Evolutionary conservation across 2,888 invertebrate genomes (phyloP), one percentile per base, ranked within the genome.

Genomic region (Drosophila anceps): DNA sequence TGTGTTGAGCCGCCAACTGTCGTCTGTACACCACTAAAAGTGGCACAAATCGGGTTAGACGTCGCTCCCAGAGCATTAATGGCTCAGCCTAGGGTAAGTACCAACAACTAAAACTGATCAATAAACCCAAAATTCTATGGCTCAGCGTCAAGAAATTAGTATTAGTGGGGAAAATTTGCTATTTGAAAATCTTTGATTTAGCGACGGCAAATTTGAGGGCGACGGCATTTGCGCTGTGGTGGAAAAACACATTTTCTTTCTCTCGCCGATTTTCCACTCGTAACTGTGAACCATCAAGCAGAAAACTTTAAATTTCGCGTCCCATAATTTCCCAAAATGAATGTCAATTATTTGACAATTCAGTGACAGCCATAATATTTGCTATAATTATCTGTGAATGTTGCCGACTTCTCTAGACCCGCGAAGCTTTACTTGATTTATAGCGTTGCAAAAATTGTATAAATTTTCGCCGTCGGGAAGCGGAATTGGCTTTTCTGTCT

Each of bases 51-150:
- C 92, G 93, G 93, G 92, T 91, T 93, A 92, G 93, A 93, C 90
- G 87, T 92, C 92, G 93, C 93, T 93, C 93, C 93, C 91, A 92
- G 93, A 93, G 93, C 93, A 93, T 93, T 93, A 90, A 93, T 93
- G 93, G 93, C 93, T 93, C 93, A 93, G 92, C 93, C 93, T 90
- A 93, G 93, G 93, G 93, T 93, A 90, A 93, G 93, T 93, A 77
- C 33, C 6, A 33, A 33, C 12, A n/a, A 9, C 41, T 12, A 24
- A 44, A 61, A 61, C 15, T 43, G n/a, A 9, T 3, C 12, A 13
- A 48, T 24, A 58, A 31, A 6, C 7, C 20, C 10, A 9, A 60
- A 60, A 53, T 27, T 31, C 8, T 24, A 15, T 13, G 20, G 2
- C 59, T 60, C 73, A 73, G 64, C 57, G 69, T 74, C 60, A 54